Evolutionary conservation across 2,113 vertebrate species (phyloP).

Genomic region (Erinaceus europaeus): DNA sequence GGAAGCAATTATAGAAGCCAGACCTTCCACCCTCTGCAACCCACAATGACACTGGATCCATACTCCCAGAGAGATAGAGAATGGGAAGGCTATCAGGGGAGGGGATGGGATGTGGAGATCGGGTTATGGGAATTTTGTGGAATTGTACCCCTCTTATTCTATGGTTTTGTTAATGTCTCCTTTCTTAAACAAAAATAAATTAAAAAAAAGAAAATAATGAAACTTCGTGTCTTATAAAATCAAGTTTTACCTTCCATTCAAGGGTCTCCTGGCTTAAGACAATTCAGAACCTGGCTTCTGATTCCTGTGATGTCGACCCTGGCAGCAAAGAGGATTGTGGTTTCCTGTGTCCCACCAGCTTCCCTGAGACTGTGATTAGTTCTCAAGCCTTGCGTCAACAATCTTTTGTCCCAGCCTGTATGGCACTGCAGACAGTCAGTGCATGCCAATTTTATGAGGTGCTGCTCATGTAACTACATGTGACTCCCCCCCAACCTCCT

Average conservation of each 20-base stretch:
- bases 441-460: slow-evolving; percentile 56
- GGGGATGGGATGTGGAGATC: too few relatives aligned
- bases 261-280: neutral
- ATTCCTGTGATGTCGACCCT: neutral
- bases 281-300: slow-evolving; percentile 22
- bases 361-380: slow-evolving; percentile 41
- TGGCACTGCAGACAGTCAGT: slow-evolving; percentile 16
- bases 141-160: too few relatives aligned
- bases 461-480: slow-evolving; percentile 42
- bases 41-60: too few relatives aligned
- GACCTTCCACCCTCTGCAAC: too few relatives aligned
- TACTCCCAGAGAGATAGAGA: too few relatives aligned
- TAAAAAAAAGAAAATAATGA: neutral
- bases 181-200: too few relatives aligned
- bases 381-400: slow-evolving; percentile 20
- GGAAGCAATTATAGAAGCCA: too few relatives aligned
- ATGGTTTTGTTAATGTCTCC: too few relatives aligned
- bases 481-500: slow-evolving; percentile 75
- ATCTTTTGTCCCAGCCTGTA: slow-evolving; percentile 52
- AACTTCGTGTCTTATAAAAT: neutral
- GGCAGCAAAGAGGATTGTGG: neutral
- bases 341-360: neutral
- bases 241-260: neutral
- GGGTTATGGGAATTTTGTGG: too few relatives aligned
- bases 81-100: too few relatives aligned